Evolutionary conservation across 2,113 vertebrate genomes (phyloP).

Genomic region (Choloepus hoffmanni): DNA sequence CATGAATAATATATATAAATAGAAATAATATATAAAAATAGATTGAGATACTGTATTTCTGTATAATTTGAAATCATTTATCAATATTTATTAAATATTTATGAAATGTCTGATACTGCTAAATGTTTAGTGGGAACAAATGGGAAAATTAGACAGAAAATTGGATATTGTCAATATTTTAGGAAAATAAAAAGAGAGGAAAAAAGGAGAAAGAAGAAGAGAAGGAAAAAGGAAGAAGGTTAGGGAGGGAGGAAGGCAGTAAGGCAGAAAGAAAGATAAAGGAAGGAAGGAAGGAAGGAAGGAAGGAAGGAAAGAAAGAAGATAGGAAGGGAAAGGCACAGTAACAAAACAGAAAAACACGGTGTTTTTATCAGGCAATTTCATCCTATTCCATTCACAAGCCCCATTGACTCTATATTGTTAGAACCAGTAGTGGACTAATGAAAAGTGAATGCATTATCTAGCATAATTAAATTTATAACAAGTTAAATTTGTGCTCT

Average conservation of each 20-base stretch:
- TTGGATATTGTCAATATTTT: background rate
- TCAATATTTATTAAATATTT: background rate
- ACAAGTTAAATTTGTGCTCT: slow-evolving; percentile 45
- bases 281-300: background rate
- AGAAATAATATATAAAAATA: background rate
- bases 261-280: background rate
- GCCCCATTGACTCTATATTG: background rate
- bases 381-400: slow-evolving; percentile 5
- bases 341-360: background rate
- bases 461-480: slow-evolving; percentile 58
- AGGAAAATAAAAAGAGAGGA: background rate
- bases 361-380: background rate
- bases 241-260: background rate
- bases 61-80: background rate
- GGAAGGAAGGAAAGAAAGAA: background rate
- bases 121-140: background rate
- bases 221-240: background rate
- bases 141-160: background rate
- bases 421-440: slow-evolving; percentile 18
- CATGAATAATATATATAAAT: background rate
- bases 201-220: too few species aligned
- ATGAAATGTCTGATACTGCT: background rate
- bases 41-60: background rate
- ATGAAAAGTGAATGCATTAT: slow-evolving; percentile 46
- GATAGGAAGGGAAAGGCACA: background rate